phyloP scores from a whole-genome alignment of 2,113 vertebrate species.

The Notechis scutatus region DNA sequence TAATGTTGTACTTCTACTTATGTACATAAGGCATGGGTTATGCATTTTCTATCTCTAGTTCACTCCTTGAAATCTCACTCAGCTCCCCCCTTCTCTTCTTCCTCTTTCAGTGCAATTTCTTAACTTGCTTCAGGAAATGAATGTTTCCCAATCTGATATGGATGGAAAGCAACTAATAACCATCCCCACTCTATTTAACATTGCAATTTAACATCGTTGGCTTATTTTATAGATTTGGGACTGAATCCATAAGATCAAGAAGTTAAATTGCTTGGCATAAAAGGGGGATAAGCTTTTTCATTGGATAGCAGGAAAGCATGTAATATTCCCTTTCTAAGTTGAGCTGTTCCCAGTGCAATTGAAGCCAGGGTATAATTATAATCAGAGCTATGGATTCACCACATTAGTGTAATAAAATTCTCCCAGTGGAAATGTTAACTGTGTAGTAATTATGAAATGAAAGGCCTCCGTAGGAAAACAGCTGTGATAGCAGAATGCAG shows the following conservation, averaged over 20 bases:
- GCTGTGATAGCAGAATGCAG: neutral
- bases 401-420: neutral
- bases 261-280: constrained; percentile 63
- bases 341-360: constrained; percentile 19
- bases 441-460: neutral
- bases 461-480: neutral
- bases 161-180: constrained; percentile 49
- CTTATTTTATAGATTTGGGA: constrained; percentile 60
- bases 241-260: constrained; percentile 45
- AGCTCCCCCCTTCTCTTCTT: neutral
- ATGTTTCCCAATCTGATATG: constrained; percentile 33
- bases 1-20: neutral
- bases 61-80: neutral
- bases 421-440: constrained; percentile 1
- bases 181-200: constrained; percentile 41
- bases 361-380: constrained; percentile 25
- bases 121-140: constrained; percentile 31
- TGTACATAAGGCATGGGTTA: neutral
- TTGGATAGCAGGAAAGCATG: constrained; percentile 27
- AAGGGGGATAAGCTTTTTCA: constrained; percentile 39
- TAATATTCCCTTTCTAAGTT: constrained; percentile 25
- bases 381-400: constrained; percentile 12
- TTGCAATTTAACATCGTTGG: constrained; percentile 51
- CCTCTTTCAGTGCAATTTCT: constrained; percentile 11
- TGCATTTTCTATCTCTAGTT: neutral